These are phyloP conservation scores for Rhagologus leucostigma DNA, from an alignment of 2,113 vertebrate species.

Conservation along the genomic window DNA sequence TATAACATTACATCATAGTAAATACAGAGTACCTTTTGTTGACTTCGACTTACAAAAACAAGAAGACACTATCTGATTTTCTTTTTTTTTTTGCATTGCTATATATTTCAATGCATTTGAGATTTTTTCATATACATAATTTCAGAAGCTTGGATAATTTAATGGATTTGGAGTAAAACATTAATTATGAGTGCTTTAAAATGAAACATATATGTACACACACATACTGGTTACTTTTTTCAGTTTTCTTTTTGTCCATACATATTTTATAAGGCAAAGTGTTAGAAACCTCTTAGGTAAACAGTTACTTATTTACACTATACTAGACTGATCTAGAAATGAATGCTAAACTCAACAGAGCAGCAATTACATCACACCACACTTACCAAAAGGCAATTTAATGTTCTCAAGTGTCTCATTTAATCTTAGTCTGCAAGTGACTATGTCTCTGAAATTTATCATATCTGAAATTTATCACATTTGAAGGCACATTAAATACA, in stretches of 20 bases:
- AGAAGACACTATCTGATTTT: neutral
- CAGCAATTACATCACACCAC: neutral
- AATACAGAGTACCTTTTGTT: neutral
- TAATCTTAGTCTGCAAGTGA: neutral
- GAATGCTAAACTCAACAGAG: neutral
- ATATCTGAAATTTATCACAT: neutral
- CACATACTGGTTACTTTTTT: neutral
- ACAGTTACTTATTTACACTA: neutral
- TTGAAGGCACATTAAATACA: neutral
- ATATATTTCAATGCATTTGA: neutral
- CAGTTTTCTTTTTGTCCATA: neutral
- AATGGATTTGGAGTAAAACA: neutral
- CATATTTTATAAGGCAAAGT: neutral
- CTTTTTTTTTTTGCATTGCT: neutral
- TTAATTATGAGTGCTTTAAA: neutral
- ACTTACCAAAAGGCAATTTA: neutral
- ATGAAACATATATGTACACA: neutral
- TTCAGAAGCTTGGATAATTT: neutral
- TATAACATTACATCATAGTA: neutral
- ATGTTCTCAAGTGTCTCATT: neutral
- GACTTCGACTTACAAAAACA: neutral
- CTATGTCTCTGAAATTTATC: neutral
- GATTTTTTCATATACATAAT: neutral
- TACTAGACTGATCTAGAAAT: neutral
- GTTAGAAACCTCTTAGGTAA: neutral